phyloP scores from a whole-genome alignment of 1,140 invertebrate genomes.

The Nasonia vitripennis region DNA sequence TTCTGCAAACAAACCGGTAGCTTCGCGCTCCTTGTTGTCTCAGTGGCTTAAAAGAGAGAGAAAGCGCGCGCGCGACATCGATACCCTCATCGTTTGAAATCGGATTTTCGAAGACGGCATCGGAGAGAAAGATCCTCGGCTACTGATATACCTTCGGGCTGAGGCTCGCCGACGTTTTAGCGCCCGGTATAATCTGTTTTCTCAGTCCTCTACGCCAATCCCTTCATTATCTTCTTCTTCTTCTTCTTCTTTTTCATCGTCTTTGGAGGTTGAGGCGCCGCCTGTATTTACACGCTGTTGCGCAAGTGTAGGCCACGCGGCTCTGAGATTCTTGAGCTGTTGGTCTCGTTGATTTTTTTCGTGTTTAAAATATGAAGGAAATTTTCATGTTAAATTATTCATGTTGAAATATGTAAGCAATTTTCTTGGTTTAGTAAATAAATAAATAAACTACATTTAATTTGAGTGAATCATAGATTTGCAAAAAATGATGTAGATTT shows the following conservation, averaged over 20 bases:
- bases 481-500: too few relatives aligned
- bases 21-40: conserved; percentile 27
- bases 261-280: background rate
- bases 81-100: conserved; percentile 34
- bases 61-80: conserved; percentile 9
- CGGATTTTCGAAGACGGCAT: background rate
- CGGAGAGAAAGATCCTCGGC: background rate
- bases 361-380: too few relatives aligned
- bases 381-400: too few relatives aligned
- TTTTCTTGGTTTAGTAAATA: too few relatives aligned
- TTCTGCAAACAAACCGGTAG: conserved; percentile 26
- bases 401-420: too few relatives aligned
- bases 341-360: background rate
- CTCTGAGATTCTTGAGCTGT: background rate
- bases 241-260: conserved; percentile 6
- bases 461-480: too few relatives aligned
- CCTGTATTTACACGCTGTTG: background rate
- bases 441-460: too few relatives aligned
- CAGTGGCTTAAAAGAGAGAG: background rate
- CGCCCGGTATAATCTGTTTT: conserved; percentile 35
- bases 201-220: background rate
- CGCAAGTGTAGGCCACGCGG: background rate
- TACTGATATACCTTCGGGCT: conserved; percentile 26
- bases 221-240: conserved; percentile 8
- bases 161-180: conserved; percentile 1